These are phyloP conservation scores for Choloepus didactylus DNA, from an alignment of 2,797 vertebrate genomes.

Conservation along the genomic window DNA sequence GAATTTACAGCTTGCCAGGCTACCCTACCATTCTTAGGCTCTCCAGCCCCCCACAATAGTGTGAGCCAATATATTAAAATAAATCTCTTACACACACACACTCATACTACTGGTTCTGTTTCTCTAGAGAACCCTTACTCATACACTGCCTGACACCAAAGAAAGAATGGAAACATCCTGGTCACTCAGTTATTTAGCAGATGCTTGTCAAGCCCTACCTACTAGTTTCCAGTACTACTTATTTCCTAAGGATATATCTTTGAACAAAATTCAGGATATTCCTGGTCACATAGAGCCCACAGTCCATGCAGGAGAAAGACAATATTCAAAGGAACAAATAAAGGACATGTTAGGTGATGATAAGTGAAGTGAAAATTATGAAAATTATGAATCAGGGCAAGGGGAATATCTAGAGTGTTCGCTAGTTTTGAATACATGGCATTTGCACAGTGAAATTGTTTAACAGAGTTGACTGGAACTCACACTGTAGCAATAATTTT, in stretches of 20 bases:
- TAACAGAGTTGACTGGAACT: background rate
- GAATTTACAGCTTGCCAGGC: too few species aligned
- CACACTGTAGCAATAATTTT: background rate
- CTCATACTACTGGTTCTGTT: too few species aligned
- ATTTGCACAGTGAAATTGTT: background rate
- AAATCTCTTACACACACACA: too few species aligned
- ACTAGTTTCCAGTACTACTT: background rate
- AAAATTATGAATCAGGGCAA: background rate
- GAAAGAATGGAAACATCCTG: background rate
- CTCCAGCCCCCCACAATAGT: too few species aligned
- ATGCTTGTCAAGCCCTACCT: background rate
- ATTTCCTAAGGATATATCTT: background rate
- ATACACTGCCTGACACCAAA: background rate
- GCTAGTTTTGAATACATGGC: background rate
- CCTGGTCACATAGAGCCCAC: background rate
- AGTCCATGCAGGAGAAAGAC: background rate
- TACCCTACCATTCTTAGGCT: too few species aligned
- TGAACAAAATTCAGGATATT: background rate
- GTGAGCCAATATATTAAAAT: too few species aligned
- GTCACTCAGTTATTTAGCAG: background rate
- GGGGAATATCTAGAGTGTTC: background rate
- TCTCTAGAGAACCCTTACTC: too few species aligned
- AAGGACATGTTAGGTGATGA: background rate
- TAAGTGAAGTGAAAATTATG: background rate
- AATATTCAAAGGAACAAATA: background rate